Conservation (phyloP, 2,888 invertebrate species). For the Dasysyrphus tricinctus region DNA sequence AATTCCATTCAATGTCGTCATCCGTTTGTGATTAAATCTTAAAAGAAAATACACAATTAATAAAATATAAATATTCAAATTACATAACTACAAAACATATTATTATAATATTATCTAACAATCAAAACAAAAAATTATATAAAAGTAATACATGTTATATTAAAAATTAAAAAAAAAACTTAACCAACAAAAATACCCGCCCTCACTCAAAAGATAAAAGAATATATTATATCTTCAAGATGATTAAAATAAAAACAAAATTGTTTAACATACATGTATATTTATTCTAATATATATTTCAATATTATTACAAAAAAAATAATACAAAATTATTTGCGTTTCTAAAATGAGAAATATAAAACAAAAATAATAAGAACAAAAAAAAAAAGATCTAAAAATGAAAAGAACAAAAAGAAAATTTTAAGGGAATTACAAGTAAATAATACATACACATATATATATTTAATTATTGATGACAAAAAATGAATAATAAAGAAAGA, state of each 20-base stretch:
- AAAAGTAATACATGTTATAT: constrained; percentile 47
- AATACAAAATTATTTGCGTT: constrained; percentile 52
- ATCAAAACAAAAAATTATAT: constrained; percentile 14
- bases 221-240: constrained; percentile 55
- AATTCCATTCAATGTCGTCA: constrained; percentile 8
- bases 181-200: constrained; percentile 66
- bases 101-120: constrained; percentile 57
- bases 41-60: constrained; percentile 38
- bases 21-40: constrained; percentile 27
- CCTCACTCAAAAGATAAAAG: constrained; percentile 60
- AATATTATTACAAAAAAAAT: constrained; percentile 53
- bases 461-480: constrained; percentile 61
- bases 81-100: constrained; percentile 47
- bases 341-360: constrained; percentile 40
- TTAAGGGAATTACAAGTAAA: constrained; percentile 67
- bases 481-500: constrained; percentile 51
- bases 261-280: constrained; percentile 59
- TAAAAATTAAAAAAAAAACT: constrained; percentile 33
- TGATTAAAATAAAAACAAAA: constrained; percentile 38
- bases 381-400: constrained; percentile 59
- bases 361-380: constrained; percentile 35
- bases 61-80: constrained; percentile 39
- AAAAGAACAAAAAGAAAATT: constrained; percentile 47
- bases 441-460: constrained; percentile 66
- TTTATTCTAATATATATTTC: constrained; percentile 65